phyloP scores from a whole-genome alignment of 2,113 vertebrate genomes.

The Mus pahari region DNA sequence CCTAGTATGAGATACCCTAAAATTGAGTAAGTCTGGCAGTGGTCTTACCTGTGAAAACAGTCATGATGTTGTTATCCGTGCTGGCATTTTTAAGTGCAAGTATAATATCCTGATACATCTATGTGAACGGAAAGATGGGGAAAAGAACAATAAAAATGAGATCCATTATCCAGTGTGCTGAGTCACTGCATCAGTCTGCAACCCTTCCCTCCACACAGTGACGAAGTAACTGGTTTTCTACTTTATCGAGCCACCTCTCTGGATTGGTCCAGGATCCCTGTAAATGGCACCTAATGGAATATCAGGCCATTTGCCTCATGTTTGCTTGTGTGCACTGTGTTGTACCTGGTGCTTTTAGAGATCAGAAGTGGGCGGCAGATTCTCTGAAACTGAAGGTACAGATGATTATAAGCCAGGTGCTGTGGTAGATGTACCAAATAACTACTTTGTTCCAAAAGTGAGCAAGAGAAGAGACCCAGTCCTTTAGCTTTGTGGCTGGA shows the following conservation, averaged over 20 bases:
- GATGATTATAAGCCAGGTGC: neutral
- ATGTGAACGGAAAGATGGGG: neutral
- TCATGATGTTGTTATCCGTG: constrained; percentile 90
- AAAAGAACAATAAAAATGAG: neutral
- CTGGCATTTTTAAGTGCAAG: constrained; percentile 91
- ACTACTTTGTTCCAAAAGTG: neutral
- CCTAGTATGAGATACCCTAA: neutral
- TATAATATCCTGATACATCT: constrained; percentile 96
- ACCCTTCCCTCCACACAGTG: neutral
- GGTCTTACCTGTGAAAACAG: constrained; percentile 93
- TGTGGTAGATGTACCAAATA: neutral
- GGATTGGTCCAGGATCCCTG: no score
- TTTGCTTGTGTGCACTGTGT: neutral
- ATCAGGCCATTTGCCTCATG: neutral
- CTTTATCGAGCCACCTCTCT: no score
- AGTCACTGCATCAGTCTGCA: neutral
- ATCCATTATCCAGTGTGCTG: rapidly evolving
- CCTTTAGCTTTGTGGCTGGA: neutral
- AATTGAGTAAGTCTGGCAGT: constrained; percentile 44
- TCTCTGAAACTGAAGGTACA: neutral
- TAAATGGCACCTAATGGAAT: no score
- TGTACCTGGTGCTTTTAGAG: neutral
- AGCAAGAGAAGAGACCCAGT: neutral
- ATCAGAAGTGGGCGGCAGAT: neutral
- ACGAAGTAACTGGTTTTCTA: neutral